Percentiles rank a stretch among this genome's conserved stretches.
Conservation (phyloP, 2,888 invertebrate genomes). For the Caenorhabditis drosophilae region DNA sequence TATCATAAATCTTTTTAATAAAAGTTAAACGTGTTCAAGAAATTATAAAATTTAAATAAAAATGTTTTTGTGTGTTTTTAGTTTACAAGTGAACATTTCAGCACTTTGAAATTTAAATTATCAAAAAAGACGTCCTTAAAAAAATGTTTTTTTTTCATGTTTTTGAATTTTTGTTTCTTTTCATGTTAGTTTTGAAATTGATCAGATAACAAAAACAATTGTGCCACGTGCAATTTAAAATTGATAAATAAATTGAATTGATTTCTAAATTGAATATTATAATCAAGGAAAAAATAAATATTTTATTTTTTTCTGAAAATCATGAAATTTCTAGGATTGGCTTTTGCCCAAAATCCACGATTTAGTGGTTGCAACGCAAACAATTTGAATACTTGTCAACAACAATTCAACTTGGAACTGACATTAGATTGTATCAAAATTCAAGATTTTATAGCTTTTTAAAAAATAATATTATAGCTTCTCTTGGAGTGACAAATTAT, state of each 20-base stretch:
- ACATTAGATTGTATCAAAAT: conserved; percentile 40
- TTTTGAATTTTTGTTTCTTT: no score
- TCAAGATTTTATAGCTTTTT: not conserved
- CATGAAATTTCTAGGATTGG: not conserved
- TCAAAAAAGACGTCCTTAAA: no score
- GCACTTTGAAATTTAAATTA: no score
- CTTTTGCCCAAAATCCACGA: conserved; percentile 24
- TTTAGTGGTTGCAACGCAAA: conserved; percentile 27
- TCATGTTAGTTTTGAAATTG: no score
- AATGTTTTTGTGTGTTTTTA: no score
- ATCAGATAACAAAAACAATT: no score
- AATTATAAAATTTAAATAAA: no score
- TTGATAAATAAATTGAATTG: not conserved
- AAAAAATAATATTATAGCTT: conserved; percentile 34
- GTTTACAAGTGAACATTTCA: no score
- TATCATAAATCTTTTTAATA: no score
- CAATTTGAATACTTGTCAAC: conserved; percentile 42
- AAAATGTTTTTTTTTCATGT: no score
- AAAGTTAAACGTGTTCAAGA: no score
- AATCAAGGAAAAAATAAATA: not conserved
- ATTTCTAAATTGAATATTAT: not conserved
- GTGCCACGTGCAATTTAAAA: not conserved
- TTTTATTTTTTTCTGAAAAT: not conserved
- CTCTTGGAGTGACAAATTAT: conserved; percentile 34
- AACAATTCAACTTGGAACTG: conserved; percentile 44